Percentiles rank a stretch among this genome's conserved stretches.
Evolutionary conservation across 2,888 invertebrate species (phyloP).

Genomic region (Mactromeris polynyma): DNA sequence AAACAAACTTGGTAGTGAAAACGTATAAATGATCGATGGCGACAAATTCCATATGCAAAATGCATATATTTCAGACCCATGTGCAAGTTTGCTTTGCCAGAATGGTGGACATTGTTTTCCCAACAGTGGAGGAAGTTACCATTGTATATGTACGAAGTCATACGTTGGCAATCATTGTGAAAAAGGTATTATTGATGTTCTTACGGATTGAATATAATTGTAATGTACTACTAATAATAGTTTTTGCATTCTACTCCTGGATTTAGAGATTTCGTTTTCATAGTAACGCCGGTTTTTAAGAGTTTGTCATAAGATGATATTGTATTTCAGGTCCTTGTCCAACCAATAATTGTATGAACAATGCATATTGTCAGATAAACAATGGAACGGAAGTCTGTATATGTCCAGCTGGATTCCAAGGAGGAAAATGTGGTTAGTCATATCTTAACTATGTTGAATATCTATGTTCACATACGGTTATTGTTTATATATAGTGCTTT

Average conservation of each 20-base stretch:
- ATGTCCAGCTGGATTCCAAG: conserved; percentile 19
- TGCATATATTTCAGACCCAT: conserved; percentile 22
- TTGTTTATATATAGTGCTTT: too few relatives aligned
- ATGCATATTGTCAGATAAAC: conserved; percentile 32
- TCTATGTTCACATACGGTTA: too few relatives aligned
- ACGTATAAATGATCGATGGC: too few relatives aligned
- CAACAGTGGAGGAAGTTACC: neutral
- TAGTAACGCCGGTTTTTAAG: too few relatives aligned
- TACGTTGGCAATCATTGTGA: conserved; percentile 34
- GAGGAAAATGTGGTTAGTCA: conserved; percentile 14
- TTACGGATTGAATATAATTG: too few relatives aligned
- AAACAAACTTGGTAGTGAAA: too few relatives aligned
- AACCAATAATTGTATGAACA: conserved; percentile 19
- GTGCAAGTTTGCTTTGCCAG: conserved; percentile 17
- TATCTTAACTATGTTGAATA: neutral
- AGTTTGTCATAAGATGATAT: too few relatives aligned
- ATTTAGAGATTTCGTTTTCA: too few relatives aligned
- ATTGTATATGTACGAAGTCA: conserved; percentile 19
- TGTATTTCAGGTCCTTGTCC: conserved; percentile 36
- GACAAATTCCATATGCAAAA: too few relatives aligned
- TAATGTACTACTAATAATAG: too few relatives aligned
- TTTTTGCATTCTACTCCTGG: too few relatives aligned
- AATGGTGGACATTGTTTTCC: conserved; percentile 41
- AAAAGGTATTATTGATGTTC: conserved; percentile 4
- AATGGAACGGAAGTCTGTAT: conserved; percentile 30